A percentile compares a stretch with the other conserved stretches of the same genome.
phyloP scores from a whole-genome alignment of 2,888 invertebrate species.

The Hoplodrina blanda region DNA sequence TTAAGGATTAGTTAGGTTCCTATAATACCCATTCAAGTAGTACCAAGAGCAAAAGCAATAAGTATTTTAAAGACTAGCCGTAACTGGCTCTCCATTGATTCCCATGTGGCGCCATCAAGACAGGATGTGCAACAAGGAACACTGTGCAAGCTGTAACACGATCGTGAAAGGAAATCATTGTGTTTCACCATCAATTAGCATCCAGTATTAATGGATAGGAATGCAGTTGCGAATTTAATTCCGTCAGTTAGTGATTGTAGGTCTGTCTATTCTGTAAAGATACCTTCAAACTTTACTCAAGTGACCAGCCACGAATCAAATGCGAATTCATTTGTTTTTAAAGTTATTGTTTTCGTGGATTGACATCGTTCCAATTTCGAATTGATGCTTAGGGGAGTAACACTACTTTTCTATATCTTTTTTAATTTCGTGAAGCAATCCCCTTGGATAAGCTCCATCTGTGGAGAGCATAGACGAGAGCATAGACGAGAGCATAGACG shows the following conservation, averaged over 20 bases:
- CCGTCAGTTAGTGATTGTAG: not conserved
- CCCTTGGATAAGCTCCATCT: no score
- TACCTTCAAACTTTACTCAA: not conserved
- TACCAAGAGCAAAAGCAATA: conserved; percentile 1
- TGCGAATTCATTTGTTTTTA: not conserved
- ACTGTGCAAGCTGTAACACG: conserved; percentile 53
- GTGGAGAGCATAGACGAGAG: no score
- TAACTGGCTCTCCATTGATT: conserved; percentile 37
- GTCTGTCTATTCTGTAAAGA: conserved; percentile 1
- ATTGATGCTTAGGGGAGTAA: not conserved
- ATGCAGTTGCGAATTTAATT: conserved; percentile 47
- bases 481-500: no score
- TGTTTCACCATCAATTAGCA: conserved; percentile 55
- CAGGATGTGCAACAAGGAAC: conserved; percentile 65
- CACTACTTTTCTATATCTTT: no score
- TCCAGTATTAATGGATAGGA: conserved; percentile 34
- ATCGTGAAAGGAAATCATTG: conserved; percentile 65
- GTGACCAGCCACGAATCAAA: not conserved
- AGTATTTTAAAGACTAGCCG: conserved; percentile 22
- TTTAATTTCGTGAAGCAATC: no score
- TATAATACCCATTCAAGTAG: conserved; percentile 8
- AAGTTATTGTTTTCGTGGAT: not conserved
- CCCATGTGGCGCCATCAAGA: conserved; percentile 45
- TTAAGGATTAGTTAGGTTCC: not conserved
- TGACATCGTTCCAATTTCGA: not conserved